Evolutionary conservation across 1,140 invertebrate genomes (phyloP), one percentile per base, ranked within the genome.

Genomic region (Cyclina sinensis): DNA sequence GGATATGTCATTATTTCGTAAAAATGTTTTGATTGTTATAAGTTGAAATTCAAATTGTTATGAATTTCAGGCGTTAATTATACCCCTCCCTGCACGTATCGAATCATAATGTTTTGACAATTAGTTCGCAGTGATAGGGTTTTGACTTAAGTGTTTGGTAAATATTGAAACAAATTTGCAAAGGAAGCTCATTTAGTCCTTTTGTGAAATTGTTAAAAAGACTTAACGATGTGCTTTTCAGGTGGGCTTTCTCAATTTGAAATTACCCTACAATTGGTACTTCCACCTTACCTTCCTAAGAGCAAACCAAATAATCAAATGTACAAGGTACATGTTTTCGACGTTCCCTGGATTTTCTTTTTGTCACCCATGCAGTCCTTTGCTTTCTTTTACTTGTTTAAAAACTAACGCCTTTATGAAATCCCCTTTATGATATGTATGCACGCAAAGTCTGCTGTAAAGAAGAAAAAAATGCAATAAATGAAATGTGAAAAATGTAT

Each of bases 91-190:
- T 39, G 27, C 11, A 16, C 24, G 12, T 37, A 35, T 27, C 3
- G 27, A 87, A 87, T 68, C 74, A 87, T 62, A 87, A 87, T 87
- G 76, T 87, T 87, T 65, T 87, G 85, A 80, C 62, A 87, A 87
- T 87, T 80, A 87, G 12, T 51, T 32, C 54, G 24, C 16, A 79
- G 39, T 79, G 62, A 80, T 80, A 65, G 27, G 35, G 39, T 59
- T 80, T 87, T 80, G 59, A 87, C 73, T 68, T 54, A 70, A 87
- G 85, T 87, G 85, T 68, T 87, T 87, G 57, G 85, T 54, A 87
- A 87, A 87, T 87, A 87, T 87, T 87, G 82, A 73, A 70, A 48
- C 43, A 84, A 73, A 70, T 18, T 54, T 54, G 32, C 48, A 68
- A 84, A 84, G 46, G 43, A 73, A 74, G 39, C 68, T 73, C 82